phyloP scores from a whole-genome alignment of 1,140 invertebrate genomes.

The Octopus bimaculoides region DNA sequence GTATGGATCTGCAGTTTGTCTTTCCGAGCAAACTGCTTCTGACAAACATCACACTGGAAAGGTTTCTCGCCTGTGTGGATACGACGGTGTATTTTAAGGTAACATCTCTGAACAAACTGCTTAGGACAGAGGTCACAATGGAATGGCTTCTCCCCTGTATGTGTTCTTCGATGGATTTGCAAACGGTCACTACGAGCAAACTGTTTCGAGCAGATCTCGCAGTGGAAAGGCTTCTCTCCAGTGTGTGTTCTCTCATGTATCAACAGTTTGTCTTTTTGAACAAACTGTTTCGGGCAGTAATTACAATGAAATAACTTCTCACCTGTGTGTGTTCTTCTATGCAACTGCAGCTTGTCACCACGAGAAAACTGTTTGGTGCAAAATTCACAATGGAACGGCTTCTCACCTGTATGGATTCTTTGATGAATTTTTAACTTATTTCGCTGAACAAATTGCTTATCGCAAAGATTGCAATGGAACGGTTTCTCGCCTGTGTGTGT shows the following conservation, averaged over 20 bases:
- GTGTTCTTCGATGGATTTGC: constrained; percentile 18
- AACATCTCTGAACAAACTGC: constrained; percentile 18
- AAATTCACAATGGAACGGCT: constrained; percentile 76
- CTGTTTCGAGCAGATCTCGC: constrained; percentile 31
- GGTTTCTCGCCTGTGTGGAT: constrained; percentile 25
- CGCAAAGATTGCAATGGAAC: constrained; percentile 24
- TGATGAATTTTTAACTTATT: constrained; percentile 33
- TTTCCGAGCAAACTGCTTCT: constrained; percentile 74
- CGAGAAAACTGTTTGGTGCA: constrained; percentile 25
- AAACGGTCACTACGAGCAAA: constrained; percentile 32
- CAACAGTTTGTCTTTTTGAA: constrained; percentile 16
- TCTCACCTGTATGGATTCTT: constrained; percentile 29
- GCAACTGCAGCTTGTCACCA: constrained; percentile 52
- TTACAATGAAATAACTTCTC: constrained; percentile 86
- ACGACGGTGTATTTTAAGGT: constrained; percentile 8
- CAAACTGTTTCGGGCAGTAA: constrained; percentile 77
- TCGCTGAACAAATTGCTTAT: constrained; percentile 27
- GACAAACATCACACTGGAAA: constrained; percentile 25
- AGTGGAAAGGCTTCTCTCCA: constrained; percentile 35
- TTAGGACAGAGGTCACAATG: constrained; percentile 21
- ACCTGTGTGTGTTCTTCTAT: constrained; percentile 94
- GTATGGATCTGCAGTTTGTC: constrained; percentile 22
- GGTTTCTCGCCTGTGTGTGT: constrained; percentile 18
- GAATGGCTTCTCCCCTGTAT: constrained; percentile 28
- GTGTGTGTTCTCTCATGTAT: constrained; percentile 31